Evolutionary conservation across 2,797 vertebrate genomes (phyloP).

Genomic region (Acestrorhynchus altus): DNA sequence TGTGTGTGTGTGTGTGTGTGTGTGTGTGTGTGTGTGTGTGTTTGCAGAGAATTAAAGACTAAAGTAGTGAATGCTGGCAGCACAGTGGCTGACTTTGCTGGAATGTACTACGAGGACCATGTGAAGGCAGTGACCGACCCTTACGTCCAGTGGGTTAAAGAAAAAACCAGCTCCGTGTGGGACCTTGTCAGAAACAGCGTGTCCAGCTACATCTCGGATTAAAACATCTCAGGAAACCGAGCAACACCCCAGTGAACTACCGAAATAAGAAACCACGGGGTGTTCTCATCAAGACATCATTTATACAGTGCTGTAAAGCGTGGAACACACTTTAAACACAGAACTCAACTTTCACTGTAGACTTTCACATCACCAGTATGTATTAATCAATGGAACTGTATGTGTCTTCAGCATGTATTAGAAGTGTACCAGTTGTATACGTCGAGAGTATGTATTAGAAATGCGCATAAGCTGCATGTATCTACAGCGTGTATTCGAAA

Average conservation of each 20-base stretch:
- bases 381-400: no score
- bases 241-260: background rate
- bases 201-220: background rate
- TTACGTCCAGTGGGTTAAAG: constrained; percentile 63
- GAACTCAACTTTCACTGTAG: no score
- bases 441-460: no score
- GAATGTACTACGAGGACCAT: constrained; percentile 73
- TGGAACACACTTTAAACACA: no score
- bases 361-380: no score
- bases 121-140: constrained; percentile 61
- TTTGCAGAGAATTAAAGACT: background rate
- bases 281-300: no score
- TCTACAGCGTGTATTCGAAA: no score
- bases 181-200: constrained; percentile 58
- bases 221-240: background rate
- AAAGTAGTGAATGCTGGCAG: constrained; percentile 40
- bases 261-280: no score
- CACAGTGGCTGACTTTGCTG: constrained; percentile 29
- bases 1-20: constrained; percentile 1
- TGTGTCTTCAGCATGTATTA: no score
- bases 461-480: no score
- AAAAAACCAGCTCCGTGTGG: constrained; percentile 54
- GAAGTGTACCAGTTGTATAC: no score
- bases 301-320: no score
- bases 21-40: background rate